A percentile compares a stretch with the other conserved stretches of the same genome.
These are phyloP conservation scores for Elgonia sp. DNA, from an alignment of 2,888 invertebrate genomes.

Conservation along the genomic window DNA sequence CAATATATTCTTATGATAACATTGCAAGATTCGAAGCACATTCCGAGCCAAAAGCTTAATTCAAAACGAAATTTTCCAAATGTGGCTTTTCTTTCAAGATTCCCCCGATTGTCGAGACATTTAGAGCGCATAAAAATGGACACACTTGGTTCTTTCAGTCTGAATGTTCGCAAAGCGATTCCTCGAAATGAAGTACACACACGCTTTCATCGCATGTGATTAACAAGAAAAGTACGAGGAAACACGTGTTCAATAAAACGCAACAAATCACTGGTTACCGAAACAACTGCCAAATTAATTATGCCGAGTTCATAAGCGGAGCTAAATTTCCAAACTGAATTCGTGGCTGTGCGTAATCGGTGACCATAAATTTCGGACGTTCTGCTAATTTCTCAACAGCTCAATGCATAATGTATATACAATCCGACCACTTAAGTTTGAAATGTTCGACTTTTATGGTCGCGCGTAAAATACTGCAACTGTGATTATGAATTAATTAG, in stretches of 20 bases:
- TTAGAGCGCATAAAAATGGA: constrained; percentile 72
- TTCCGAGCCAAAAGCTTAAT: background rate
- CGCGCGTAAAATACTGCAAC: no score
- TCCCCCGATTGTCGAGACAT: no score
- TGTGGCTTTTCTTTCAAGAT: no score
- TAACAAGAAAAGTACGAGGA: constrained; percentile 59
- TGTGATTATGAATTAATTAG: background rate
- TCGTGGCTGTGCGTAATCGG: no score
- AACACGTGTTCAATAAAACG: constrained; percentile 59
- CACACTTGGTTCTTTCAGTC: constrained; percentile 72
- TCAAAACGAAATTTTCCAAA: background rate
- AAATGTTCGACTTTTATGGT: background rate
- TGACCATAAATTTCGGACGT: constrained; percentile 19
- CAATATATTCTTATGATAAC: no score
- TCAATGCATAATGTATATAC: constrained; percentile 10
- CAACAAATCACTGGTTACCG: constrained; percentile 22
- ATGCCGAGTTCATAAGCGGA: constrained; percentile 18
- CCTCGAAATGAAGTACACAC: constrained; percentile 66
- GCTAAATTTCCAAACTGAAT: background rate
- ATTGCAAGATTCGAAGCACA: no score
- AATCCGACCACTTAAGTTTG: background rate
- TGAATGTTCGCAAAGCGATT: constrained; percentile 46
- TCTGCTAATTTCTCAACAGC: constrained; percentile 15
- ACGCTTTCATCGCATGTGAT: constrained; percentile 51
- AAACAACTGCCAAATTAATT: constrained; percentile 41